phyloP scores from a whole-genome alignment of 1,140 invertebrate species.

The Ladona fulva region DNA sequence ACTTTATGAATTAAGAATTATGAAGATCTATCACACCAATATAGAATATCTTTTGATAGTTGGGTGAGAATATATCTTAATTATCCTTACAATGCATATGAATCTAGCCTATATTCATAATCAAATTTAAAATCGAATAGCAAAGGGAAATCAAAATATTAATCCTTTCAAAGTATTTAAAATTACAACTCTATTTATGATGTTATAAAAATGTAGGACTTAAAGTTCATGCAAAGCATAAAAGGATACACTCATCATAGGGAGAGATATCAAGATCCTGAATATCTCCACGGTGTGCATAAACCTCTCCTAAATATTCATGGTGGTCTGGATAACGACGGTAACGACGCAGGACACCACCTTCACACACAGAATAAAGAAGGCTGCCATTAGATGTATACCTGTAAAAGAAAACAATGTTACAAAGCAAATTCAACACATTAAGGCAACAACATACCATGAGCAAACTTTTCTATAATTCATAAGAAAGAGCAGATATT shows the following conservation, averaged over 20 bases:
- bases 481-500: no score
- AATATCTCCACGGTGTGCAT: slow-evolving; percentile 41
- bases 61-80: no score
- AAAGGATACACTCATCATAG: slow-evolving; percentile 48
- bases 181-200: neutral
- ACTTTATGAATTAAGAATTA: no score
- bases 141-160: no score
- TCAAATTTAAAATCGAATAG: no score
- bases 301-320: slow-evolving; percentile 41
- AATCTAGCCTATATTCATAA: no score
- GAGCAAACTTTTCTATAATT: no score
- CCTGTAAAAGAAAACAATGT: slow-evolving; percentile 25
- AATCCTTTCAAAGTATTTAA: neutral
- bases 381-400: slow-evolving; percentile 43
- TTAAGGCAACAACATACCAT: no score
- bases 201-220: slow-evolving; percentile 2
- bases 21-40: no score
- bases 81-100: no score
- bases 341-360: slow-evolving; percentile 38
- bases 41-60: no score
- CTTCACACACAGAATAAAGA: slow-evolving; percentile 41
- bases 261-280: slow-evolving; percentile 46
- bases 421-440: slow-evolving; percentile 13
- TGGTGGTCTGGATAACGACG: slow-evolving; percentile 42
- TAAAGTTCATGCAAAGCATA: no score